Evolutionary conservation across 64 coral and sea anemone species (phyloP).

Genomic region (Montipora cactus): DNA sequence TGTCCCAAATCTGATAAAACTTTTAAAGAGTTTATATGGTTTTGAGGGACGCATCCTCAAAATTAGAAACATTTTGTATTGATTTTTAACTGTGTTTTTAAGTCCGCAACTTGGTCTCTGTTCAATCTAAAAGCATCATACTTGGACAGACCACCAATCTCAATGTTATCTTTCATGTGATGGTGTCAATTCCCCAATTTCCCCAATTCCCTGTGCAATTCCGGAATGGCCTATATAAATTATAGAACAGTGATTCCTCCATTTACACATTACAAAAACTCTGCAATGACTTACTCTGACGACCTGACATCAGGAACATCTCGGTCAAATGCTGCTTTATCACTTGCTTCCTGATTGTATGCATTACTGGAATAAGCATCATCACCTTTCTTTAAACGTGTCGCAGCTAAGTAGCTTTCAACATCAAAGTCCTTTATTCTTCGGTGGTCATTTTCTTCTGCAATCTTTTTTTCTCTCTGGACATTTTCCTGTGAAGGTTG

Average conservation of each 20-base stretch:
- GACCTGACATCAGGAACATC: conserved; percentile 94
- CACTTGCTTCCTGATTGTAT: conserved; percentile 96
- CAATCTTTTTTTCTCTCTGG: neutral
- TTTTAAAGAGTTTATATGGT: too few species aligned
- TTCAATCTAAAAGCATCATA: too few species aligned
- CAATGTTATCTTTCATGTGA: too few species aligned
- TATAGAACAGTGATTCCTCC: neutral
- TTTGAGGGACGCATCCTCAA: too few species aligned
- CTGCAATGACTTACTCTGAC: conserved; percentile 80
- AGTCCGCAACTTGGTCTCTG: too few species aligned
- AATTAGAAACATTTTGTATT: too few species aligned
- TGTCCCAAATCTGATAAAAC: too few species aligned
- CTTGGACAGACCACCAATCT: too few species aligned
- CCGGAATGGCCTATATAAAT: neutral
- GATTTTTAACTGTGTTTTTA: too few species aligned
- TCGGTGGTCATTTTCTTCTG: conserved; percentile 52
- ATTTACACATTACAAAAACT: too few species aligned
- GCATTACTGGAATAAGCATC: conserved; percentile 96
- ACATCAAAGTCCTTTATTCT: conserved; percentile 87
- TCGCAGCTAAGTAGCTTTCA: conserved; percentile 65
- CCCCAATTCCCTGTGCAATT: too few species aligned
- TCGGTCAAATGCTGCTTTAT: conserved; percentile 81
- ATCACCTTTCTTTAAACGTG: conserved; percentile 80
- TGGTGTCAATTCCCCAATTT: too few species aligned
- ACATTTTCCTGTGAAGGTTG: conserved; percentile 6